Evolutionary conservation across 2,888 invertebrate species (phyloP).

Genomic region (Camponotus fellah): DNA sequence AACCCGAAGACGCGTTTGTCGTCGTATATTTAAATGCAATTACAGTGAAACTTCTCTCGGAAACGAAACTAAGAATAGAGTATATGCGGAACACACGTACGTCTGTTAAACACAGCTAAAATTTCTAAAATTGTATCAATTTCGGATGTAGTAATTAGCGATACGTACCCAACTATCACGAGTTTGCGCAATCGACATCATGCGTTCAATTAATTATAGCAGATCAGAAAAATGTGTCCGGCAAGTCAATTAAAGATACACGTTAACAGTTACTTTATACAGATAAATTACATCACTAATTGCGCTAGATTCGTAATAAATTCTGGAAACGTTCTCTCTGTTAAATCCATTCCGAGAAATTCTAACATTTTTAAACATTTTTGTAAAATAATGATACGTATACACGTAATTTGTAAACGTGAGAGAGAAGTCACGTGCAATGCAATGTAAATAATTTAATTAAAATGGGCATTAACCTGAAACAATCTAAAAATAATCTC

Average conservation of each 20-base stretch:
- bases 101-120: not conserved
- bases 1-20: not conserved
- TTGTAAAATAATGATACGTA: not conserved
- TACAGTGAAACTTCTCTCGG: conserved; percentile 41
- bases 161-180: not conserved
- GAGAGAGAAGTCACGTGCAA: not conserved
- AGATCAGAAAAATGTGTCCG: conserved; percentile 8
- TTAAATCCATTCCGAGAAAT: not conserved
- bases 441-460: conserved; percentile 18
- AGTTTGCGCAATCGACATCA: not conserved
- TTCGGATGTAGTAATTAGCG: conserved; percentile 12
- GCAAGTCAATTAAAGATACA: not conserved
- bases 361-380: not conserved
- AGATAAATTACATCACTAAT: not conserved
- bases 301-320: not conserved
- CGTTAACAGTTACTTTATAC: not conserved
- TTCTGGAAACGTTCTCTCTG: not conserved
- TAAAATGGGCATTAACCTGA: not conserved
- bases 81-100: not conserved
- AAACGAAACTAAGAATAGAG: conserved; percentile 25
- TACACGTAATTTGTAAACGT: not conserved
- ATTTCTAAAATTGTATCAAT: conserved; percentile 39
- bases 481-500: conserved; percentile 13
- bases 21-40: conserved; percentile 42
- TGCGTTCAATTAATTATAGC: conserved; percentile 8